Percentiles rank a stretch among this genome's conserved stretches.
Evolutionary conservation across 2,113 vertebrate genomes (phyloP).

Genomic region (Nothocercus nigrocapillus): DNA sequence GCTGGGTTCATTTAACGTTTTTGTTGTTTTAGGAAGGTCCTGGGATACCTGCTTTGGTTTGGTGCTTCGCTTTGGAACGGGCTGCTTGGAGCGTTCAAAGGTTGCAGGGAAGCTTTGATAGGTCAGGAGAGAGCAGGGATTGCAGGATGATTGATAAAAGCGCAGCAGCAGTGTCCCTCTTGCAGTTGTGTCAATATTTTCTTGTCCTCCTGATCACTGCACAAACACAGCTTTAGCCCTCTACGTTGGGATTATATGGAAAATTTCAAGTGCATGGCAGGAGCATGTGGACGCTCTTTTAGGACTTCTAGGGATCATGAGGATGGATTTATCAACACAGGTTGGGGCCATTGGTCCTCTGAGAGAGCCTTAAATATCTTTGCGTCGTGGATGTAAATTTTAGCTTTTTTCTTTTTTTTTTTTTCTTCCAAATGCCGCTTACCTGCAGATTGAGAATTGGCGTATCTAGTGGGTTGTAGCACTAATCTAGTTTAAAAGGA

Average conservation of each 20-base stretch:
- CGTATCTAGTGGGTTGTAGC: not conserved
- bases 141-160: not conserved
- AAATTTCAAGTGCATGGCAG: conserved; percentile 22
- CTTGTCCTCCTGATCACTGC: conserved; percentile 51
- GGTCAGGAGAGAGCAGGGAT: conserved; percentile 4
- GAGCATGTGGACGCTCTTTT: not conserved
- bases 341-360: not conserved
- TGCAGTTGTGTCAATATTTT: conserved; percentile 74
- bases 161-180: not conserved
- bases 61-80: not conserved
- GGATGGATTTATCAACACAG: not conserved
- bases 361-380: not conserved
- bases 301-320: not conserved
- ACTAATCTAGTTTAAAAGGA: not conserved
- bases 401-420: not conserved
- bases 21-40: not conserved
- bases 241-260: not conserved
- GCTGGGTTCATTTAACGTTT: not conserved
- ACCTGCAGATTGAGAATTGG: not conserved
- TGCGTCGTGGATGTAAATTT: not conserved
- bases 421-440: not conserved
- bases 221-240: conserved; percentile 66
- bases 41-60: not conserved
- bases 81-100: conserved; percentile 59
- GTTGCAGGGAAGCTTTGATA: conserved; percentile 39